Evolutionary conservation across 1,140 invertebrate species (phyloP), one percentile per base, ranked within the genome.

Genomic region (Hetaerina americana): DNA sequence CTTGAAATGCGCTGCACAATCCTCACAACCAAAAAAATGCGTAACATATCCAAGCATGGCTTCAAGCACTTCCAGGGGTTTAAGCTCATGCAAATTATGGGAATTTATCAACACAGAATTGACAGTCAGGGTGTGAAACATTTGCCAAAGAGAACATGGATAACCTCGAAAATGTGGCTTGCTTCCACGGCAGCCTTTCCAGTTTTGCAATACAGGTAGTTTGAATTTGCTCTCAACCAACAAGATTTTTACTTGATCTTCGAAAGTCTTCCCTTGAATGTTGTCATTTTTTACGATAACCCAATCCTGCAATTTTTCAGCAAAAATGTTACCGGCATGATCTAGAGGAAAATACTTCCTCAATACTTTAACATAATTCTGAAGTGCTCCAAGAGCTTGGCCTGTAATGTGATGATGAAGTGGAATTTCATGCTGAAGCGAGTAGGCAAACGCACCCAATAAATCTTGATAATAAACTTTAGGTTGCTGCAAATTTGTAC

Each of bases 41-140:
- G 92, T 91, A 28, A 99, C 86, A 78, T 97, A 99, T 6, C 88
- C 91, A 78, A 91, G 84, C 84, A 99, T 95, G 0, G 90, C 89
- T 75, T 85, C 81, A 0, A 98, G 80, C 12, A 97, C 88, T 77
- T 89, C 85, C 22, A 82, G 79, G 0, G 88, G 86, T 66, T 81
- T 75, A 57, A 74, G 28, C 31, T 25, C 15, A 73, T 81, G 78
- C 0, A 82, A 78, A 31, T 83, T 78, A 26, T 80, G 79, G 2
- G 80, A 74, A 24, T 77, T 76, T 68, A 82, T 78, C 15, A 83
- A 80, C 0, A 87, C 86, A 68, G 90, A 89, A 78, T 90, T 90
- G 0, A 97, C 92, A 10, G 94, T 95, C 26, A 99, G 80, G 66
- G 90, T 92, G 79, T 99, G 97, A 80, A 98, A 99, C 72, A 97